Evolutionary conservation across 1,140 invertebrate species (phyloP).

Genomic region (Solen grandis): DNA sequence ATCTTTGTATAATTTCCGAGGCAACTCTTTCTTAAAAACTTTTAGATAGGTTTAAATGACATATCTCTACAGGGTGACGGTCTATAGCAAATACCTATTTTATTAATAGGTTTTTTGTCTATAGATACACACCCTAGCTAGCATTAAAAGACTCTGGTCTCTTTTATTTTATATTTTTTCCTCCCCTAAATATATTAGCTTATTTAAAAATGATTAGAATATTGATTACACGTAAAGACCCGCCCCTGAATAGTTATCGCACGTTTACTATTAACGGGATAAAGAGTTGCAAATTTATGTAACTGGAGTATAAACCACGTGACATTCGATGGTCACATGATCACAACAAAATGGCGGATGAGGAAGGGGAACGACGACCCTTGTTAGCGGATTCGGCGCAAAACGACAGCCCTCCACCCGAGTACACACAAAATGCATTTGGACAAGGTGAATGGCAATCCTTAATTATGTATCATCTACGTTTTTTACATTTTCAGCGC

Average conservation of each 20-base stretch:
- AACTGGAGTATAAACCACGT: conserved; percentile 1
- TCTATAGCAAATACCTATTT: too few relatives aligned
- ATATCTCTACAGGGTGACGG: too few relatives aligned
- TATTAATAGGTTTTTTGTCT: too few relatives aligned
- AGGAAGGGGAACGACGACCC: conserved; percentile 1
- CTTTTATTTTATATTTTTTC: too few relatives aligned
- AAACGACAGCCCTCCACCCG: neutral
- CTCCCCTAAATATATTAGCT: too few relatives aligned
- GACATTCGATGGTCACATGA: conserved; percentile 34
- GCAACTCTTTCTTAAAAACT: too few relatives aligned
- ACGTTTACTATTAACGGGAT: neutral
- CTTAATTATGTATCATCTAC: neutral
- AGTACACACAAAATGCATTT: conserved; percentile 17
- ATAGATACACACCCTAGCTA: too few relatives aligned
- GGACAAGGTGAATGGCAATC: neutral
- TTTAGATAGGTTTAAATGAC: too few relatives aligned
- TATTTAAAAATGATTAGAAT: neutral
- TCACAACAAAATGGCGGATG: conserved; percentile 31
- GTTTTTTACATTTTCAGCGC: neutral
- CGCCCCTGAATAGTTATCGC: neutral
- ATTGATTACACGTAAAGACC: neutral
- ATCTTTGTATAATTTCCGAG: too few relatives aligned
- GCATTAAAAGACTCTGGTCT: too few relatives aligned
- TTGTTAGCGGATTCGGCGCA: neutral
- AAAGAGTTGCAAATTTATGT: neutral